Base-by-base conservation (phyloP, 2,797 vertebrate species). In the Mormyrops boulengeri region DNA sequence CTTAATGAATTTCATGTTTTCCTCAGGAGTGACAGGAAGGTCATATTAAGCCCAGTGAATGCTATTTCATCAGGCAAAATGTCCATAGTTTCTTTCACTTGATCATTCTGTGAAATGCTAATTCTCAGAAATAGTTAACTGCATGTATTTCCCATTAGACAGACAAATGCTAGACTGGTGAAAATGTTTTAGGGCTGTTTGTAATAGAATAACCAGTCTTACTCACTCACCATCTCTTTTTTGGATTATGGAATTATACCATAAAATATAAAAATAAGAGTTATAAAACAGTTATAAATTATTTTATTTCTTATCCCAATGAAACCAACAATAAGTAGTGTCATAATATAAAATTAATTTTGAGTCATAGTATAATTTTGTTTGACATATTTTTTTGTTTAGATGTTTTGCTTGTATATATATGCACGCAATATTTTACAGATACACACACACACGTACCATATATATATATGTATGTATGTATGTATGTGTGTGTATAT, bases 101-200 rank as follows among this genome's bases (percentile, higher is more conserved):
- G 95, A 95, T 94, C 95, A 95, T 94, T 94, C 95, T 94, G 93
- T 94, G 95, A 95, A 95, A 96, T 95, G 94, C 7, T 47, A 41
- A 80, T 80, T 80, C 19, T 80, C 41, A 9, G 73, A 41, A 85
- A 94, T 94, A 95, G 94, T 96, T 96, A 95, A 94, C 94, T 90
- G 91, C 93, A 95, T 95, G 95, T 95, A 95, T 94, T 95, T 30
- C 60, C 22, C 60, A 66, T 66, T 95, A 94, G 94, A 95, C 95
- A 94, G 93, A 95, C 95, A 95, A 96, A 95, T 95, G 94, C 95
- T 84, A 34, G 80, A 55, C 82, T 87, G 26, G 17, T 38, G 19
- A 69, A 80, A 84, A 87, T 88, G n/a, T 53, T 86, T 53, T 86
- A 52, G 26, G 4, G 47, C 86, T 80, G 34, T 77, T 84, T 88